Conservation (phyloP, 2,888 invertebrate genomes). For the Thelaira solivaga region DNA sequence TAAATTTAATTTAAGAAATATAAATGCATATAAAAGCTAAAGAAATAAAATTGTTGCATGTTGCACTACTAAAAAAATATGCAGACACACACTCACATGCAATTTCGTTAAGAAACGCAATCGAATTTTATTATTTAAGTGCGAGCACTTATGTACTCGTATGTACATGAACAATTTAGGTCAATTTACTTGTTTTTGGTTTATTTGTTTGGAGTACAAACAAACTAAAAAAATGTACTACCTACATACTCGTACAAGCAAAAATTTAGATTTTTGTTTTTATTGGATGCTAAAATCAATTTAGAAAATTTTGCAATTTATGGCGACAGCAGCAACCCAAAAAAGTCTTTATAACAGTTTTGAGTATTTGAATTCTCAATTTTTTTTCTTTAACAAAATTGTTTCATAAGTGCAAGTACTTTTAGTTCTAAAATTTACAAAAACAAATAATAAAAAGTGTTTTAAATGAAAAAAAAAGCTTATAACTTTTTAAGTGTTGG, state of each 20-base stretch:
- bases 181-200: slow-evolving; percentile 44
- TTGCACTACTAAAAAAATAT: background rate
- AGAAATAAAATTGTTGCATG: background rate
- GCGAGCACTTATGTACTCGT: too few relatives aligned
- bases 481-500: too few relatives aligned
- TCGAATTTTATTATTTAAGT: slow-evolving; percentile 27
- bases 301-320: slow-evolving; percentile 42
- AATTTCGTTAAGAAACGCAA: slow-evolving; percentile 23
- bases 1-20: background rate
- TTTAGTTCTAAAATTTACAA: too few relatives aligned
- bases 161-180: slow-evolving; percentile 44
- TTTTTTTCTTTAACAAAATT: too few relatives aligned
- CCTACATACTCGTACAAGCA: slow-evolving; percentile 9
- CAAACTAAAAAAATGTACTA: too few relatives aligned
- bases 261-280: background rate
- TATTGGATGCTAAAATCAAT: too few relatives aligned
- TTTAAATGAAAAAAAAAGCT: too few relatives aligned
- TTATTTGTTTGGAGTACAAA: slow-evolving; percentile 20
- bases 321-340: slow-evolving; percentile 40
- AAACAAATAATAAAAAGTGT: too few relatives aligned
- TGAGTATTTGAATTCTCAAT: too few relatives aligned
- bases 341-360: slow-evolving; percentile 28
- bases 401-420: too few relatives aligned
- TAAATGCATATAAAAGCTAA: background rate
- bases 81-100: background rate